Base-by-base conservation (phyloP, 2,888 invertebrate genomes). In the Anodontia alba region DNA sequence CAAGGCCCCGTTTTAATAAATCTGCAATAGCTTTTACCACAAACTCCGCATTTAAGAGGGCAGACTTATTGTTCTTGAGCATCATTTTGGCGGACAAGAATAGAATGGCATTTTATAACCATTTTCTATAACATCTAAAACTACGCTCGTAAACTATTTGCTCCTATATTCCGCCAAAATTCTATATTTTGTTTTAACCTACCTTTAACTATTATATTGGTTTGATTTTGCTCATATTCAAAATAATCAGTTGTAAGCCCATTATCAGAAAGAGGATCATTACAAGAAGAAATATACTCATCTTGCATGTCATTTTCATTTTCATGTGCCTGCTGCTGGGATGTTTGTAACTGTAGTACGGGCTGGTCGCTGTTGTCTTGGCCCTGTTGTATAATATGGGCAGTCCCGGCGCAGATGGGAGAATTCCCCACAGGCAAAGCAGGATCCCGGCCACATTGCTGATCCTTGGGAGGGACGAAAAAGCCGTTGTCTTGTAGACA, bases 61-160 rank as follows among this genome's bases (percentile, higher is more conserved):
- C 81, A 42, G 78, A 79, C 23, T 75, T 51, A 62, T 79, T 78
- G 29, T 73, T 81, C n/a, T 17, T 42, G 20, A 66, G 57, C 36
- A 73, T 54, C 15, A n/a, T 29, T 8, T 43, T 29, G 38, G 31
- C n/a, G 80, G 74, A 36, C 17, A 20, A 29, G 54, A 72, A 69
- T 76, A 73, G 76, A 84, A 81, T n/a, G 73, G 73, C 23, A 80
- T 78, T 49, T 68, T 73, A 69, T 75, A 78, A 1, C 78, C 77
- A 73, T 74, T 62, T 17, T 62, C 38, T 62, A 77, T 80, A 54
- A 76, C 46, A 72, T 79, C 74, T 42, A 81, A 29, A 57, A 76
- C 67, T n/a, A n/a, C n/a, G n/a, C n/a, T n/a, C n/a, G n/a, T 38
- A 54, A 73, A 15, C 31, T 26, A 49, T 74, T 73, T 8, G 81